Base-by-base conservation (phyloP, 1,140 invertebrate species). In the Caerostris extrusa region DNA sequence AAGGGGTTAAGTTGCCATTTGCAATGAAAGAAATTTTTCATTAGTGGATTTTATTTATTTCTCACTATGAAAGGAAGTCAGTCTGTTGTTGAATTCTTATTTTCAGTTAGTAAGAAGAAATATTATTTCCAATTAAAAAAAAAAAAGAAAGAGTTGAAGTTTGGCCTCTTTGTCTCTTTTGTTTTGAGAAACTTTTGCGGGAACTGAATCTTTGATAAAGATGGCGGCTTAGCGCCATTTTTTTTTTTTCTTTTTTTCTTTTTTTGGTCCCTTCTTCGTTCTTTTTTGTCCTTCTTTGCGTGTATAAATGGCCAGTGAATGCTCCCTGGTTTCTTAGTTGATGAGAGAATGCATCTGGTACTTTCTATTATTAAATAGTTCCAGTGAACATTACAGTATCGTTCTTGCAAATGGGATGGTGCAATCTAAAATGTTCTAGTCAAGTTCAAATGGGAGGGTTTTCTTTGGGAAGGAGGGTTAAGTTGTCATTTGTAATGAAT, bases 181-280 rank as follows among this genome's bases (percentile, higher is more conserved):
- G 71, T 77, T 77, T 77, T 55, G 14, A 17, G 71, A 83, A 83
- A 83, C 55, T n/a, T 56, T 83, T 83, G 55, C n/a, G 55, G 82
- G 82, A 83, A 83, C 82, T 83, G 82, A 83, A 83, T 83, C 82
- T 83, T 83, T 83, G 82, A 83, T 83, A 83, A 83, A 83, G 82
- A 83, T n/a, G 81, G 81, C 34, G 12, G 8, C 3, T 10, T 8
- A 3, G 12, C 12, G 19, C 34, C 34, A 10, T n/a, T n/a, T 34
- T 71, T 71, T 50, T 4, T 34, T 71, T 8, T 34, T 17, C 10
- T 53, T 10, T 19, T 71, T 34, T 34, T 5, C n/a, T 50, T 34
- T 12, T 4, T 77, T 34, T 77, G 34, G 34, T 34, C 34, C 34
- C 34, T 34, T 34, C 34, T 34, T 34, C 34, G 34, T 34, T 34